Percentiles rank a stretch among this genome's conserved stretches.
Evolutionary conservation across 2,797 vertebrate species (phyloP).

Genomic region (Enteromius trimaculatus): DNA sequence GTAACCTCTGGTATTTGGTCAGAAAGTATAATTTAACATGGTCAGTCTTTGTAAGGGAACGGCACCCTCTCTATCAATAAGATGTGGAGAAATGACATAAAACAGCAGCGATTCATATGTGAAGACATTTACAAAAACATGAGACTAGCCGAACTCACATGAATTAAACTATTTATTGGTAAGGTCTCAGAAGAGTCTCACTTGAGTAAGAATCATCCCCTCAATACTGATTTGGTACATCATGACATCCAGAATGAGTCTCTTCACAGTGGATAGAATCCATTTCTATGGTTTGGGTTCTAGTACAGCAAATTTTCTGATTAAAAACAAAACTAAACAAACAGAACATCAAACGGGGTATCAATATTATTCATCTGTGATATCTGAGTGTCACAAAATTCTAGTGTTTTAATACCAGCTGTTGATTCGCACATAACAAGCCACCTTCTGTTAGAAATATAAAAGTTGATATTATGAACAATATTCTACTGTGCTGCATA

Average conservation of each 20-base stretch:
- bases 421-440: constrained; percentile 87
- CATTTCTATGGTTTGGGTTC: constrained; percentile 81
- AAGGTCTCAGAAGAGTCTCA: constrained; percentile 85
- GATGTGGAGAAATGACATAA: neutral
- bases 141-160: constrained; percentile 69
- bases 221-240: constrained; percentile 89
- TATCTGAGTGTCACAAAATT: constrained; percentile 84
- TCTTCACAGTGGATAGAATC: constrained; percentile 85
- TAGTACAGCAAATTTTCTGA: constrained; percentile 80
- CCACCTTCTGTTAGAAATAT: constrained; percentile 90
- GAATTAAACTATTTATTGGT: constrained; percentile 87
- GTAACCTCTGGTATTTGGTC: neutral
- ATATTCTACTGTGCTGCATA: constrained; percentile 89
- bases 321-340: constrained; percentile 69
- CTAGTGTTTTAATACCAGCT: constrained; percentile 86
- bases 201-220: constrained; percentile 79
- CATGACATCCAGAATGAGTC: constrained; percentile 86
- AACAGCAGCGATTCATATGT: neutral
- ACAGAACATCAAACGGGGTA: constrained; percentile 76
- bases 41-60: neutral
- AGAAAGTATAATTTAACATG: neutral
- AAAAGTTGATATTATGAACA: constrained; percentile 89
- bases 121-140: constrained; percentile 59
- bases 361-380: constrained; percentile 82
- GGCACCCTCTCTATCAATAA: neutral